Evolutionary conservation across 2,797 vertebrate species (phyloP).

Genomic region (Sorex maritimensis): DNA sequence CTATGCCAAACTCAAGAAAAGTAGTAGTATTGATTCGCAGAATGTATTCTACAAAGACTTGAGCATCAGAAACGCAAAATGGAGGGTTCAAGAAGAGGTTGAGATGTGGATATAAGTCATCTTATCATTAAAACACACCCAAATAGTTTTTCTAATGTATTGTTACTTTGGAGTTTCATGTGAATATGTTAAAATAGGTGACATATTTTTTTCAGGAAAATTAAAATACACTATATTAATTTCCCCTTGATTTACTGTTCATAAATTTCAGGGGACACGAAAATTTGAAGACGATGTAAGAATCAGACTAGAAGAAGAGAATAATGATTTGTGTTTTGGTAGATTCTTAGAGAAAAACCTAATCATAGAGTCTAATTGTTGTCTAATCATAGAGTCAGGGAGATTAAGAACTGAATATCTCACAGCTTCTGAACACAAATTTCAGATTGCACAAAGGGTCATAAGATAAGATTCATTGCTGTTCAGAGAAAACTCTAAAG

Average conservation of each 20-base stretch:
- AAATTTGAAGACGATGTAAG: neutral
- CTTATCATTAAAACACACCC: neutral
- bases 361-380: neutral
- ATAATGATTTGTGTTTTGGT: neutral
- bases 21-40: neutral
- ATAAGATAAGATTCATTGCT: neutral
- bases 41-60: neutral
- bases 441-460: neutral
- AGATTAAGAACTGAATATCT: neutral
- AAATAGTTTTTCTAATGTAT: neutral
- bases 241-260: neutral
- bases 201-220: constrained; percentile 1
- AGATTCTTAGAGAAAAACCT: neutral
- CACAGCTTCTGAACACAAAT: neutral
- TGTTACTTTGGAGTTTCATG: neutral
- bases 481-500: neutral
- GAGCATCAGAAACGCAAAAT: neutral
- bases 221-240: constrained; percentile 7
- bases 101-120: no score
- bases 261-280: neutral
- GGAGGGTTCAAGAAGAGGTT: no score
- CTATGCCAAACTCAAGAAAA: neutral
- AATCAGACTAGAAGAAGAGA: neutral
- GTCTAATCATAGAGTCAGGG: neutral
- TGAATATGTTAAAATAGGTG: neutral